Base-by-base conservation (phyloP, 1,140 invertebrate genomes). In the Rhyacophila brunnea region DNA sequence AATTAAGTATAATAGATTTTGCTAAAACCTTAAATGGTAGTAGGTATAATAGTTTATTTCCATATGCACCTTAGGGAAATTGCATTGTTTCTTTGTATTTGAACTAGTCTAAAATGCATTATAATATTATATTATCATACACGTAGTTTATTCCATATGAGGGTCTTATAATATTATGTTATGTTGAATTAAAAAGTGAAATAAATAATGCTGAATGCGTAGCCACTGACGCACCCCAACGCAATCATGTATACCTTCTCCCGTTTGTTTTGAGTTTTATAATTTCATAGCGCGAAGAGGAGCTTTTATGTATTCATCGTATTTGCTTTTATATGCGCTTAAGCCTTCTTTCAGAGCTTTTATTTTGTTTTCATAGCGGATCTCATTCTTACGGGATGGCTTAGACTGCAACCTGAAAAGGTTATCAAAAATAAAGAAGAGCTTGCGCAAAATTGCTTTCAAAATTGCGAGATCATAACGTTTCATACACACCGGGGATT, bases 191-290 rank as follows among this genome's bases (percentile, higher is more conserved):
- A 28, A 28, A 28, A 28, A 28, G 23, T 28, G 9, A 5, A 28
- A 28, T 28, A 28, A 28, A 28, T 28, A 28, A 28, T 3, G 9
- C 23, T 3, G 23, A 28, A 28, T 20, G 45, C 35, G 49, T 13
- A 35, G 45, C 50, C 50, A 48, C 20, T 48, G 43, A 62, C 49
- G 53, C 7, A 54, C 59, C 36, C 14, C 15, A 19, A 51, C 52
- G 40, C 56, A 64, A 64, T 64, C 62, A 48, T 64, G 57, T 57
- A 59, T 51, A 45, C 49, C 15, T 64, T 59, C 51, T 44, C 34
- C 56, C 45, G 50, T 56, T 64, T 64, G 57, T 64, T 64, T 62
- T 59, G 20, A 64, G 62, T 64, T 64, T 64, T 59, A 64, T 64
- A 64, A 64, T 64, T 64, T 56, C 56, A 58, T 53, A 23, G 49